Conservation (phyloP, 2,113 vertebrate genomes). For the Carassius carassius region DNA sequence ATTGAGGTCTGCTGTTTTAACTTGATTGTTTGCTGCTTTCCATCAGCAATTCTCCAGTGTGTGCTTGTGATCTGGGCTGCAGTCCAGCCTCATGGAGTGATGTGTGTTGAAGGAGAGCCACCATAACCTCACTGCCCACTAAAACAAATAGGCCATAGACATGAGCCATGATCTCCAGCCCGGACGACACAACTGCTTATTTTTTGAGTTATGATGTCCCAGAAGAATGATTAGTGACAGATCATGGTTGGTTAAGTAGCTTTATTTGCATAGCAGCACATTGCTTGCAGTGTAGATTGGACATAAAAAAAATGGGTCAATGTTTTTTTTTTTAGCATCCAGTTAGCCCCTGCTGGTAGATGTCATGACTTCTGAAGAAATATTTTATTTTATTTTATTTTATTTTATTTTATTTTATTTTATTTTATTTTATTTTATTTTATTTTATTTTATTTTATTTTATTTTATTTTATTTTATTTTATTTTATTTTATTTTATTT, state of each 20-base stretch:
- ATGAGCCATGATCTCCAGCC: background rate
- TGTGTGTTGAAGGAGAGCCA: background rate
- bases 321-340: background rate
- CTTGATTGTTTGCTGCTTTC: background rate
- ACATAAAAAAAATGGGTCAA: background rate
- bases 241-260: background rate
- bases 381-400: no score
- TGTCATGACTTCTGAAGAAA: background rate
- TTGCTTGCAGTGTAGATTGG: background rate
- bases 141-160: conserved; percentile 34
- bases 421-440: no score
- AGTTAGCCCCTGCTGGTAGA: background rate
- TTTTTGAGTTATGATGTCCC: background rate
- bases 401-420: no score
- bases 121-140: background rate
- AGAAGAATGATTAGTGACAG: background rate
- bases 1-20: conserved; percentile 17
- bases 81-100: conserved; percentile 12
- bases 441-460: no score
- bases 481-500: no score
- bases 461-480: no score
- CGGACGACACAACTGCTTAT: background rate
- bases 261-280: background rate
- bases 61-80: conserved; percentile 12
- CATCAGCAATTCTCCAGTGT: background rate